Evolutionary conservation across 2,797 vertebrate species (phyloP), one percentile per base, ranked within the genome.

Genomic region (Fringilla coelebs): DNA sequence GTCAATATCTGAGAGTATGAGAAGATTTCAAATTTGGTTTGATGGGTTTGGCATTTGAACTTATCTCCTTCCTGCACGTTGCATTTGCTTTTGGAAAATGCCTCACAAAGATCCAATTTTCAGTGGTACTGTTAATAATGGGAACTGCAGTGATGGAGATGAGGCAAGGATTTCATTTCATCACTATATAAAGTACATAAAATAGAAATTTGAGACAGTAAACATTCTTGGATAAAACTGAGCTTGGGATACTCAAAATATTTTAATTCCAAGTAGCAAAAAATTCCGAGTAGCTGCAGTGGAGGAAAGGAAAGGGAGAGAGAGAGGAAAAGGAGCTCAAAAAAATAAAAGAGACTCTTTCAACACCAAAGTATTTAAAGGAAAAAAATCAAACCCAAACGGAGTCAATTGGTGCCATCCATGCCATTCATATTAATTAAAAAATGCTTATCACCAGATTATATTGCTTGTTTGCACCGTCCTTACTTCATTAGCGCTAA

Each of bases 401-500:
- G 4, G 19, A 89, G 57, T 84, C 45, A 93, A 86, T 95, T 95
- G 94, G 51, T 63, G 63, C 26, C 77, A 82, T 65, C 68, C 83
- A 84, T 80, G 38, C 13, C 72, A 90, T 74, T 96, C 34, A 14
- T 61, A 91, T 94, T 96, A 95, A 96, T 94, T 97, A 80, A 91
- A 63, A 93, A 94, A 67, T 12, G 73, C 51, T 96, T 94, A 96
- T 96, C 96, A 68, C 36, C 66, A 57, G 55, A 89, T 94, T 93
- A 92, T 81, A 88, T 90, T 90, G 62, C 88, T 93, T 93, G 88
- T 93, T 95, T 96, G 80, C 89, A 34, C 74, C 66, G 32, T 61
- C 48, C 49, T 97, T 54, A 82, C 94, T 95, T 91, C 75, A 92
- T 93, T 96, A 95, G 29, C 11, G 10, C 36, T 97, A 97, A 95